Conservation (phyloP, 2,113 vertebrate species). For the Myiozetetes cayanensis region DNA sequence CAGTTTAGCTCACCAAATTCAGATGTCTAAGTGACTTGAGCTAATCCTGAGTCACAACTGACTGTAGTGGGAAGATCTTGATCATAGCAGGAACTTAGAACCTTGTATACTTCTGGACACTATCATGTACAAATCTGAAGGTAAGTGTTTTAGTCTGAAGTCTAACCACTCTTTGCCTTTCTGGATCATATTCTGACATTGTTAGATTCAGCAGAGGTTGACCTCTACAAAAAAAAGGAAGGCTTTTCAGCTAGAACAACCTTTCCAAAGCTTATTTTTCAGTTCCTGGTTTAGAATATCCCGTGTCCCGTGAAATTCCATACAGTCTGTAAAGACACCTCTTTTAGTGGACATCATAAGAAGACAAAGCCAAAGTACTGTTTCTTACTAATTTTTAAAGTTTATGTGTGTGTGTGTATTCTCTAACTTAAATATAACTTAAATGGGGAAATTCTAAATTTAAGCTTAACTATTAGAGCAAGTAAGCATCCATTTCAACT, state of each 20-base stretch:
- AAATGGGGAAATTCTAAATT: not conserved
- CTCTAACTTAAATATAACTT: not conserved
- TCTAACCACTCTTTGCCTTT: not conserved
- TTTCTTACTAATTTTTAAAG: not conserved
- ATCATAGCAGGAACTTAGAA: not conserved
- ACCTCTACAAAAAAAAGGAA: fast-evolving
- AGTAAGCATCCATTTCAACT: not conserved
- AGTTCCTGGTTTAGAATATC: not conserved
- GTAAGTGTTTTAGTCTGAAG: not conserved
- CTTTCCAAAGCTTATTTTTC: not conserved
- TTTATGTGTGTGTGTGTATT: not conserved
- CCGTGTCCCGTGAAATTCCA: not conserved
- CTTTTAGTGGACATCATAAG: not conserved
- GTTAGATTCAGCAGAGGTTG: not conserved
- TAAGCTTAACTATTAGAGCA: not conserved
- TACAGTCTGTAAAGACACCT: not conserved
- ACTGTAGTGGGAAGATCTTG: not conserved
- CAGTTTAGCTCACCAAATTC: not conserved
- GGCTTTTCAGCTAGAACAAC: not conserved
- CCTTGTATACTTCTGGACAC: not conserved
- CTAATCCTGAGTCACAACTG: not conserved
- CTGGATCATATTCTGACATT: not conserved
- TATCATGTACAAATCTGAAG: not conserved
- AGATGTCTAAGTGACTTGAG: not conserved
- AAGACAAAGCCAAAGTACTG: not conserved